Evolutionary conservation across 2,888 invertebrate genomes (phyloP).

Genomic region (Harpagoxenus sublaevis): DNA sequence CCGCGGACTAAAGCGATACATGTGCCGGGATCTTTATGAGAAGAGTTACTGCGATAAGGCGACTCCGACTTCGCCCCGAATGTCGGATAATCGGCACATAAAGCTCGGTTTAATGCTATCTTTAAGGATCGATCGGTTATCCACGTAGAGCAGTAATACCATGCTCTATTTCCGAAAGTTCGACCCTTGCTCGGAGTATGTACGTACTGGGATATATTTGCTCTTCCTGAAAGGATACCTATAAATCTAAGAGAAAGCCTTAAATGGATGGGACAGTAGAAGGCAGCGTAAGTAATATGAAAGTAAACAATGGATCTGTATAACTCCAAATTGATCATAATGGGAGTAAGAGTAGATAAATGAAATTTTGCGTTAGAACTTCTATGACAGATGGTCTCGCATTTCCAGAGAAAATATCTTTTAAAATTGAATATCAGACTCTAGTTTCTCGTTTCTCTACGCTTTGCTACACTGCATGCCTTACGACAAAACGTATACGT

Average conservation of each 20-base stretch:
- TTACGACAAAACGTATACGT: constrained; percentile 18
- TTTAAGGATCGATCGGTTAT: constrained; percentile 68
- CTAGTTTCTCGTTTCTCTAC: constrained; percentile 7
- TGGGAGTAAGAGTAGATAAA: constrained; percentile 44
- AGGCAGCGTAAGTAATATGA: constrained; percentile 38
- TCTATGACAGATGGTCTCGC: constrained; percentile 47
- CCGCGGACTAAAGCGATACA: constrained; percentile 24
- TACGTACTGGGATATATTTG: constrained; percentile 20
- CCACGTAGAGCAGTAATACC: constrained; percentile 52
- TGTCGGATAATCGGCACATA: constrained; percentile 66
- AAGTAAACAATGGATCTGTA: constrained; percentile 49
- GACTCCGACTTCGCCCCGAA: constrained; percentile 57
- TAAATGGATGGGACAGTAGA: constrained; percentile 27
- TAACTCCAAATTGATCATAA: constrained; percentile 53
- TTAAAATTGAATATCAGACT: constrained; percentile 52
- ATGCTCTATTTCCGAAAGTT: constrained; percentile 57
- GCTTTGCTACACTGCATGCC: constrained; percentile 7
- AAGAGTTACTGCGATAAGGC: constrained; percentile 55
- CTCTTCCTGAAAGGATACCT: constrained; percentile 35
- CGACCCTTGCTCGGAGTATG: constrained; percentile 22
- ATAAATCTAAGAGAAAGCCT: constrained; percentile 30
- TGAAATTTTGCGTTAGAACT: constrained; percentile 49
- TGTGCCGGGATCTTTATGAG: constrained; percentile 30
- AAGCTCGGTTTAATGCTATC: constrained; percentile 70
- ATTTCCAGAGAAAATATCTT: constrained; percentile 50